A percentile compares a stretch with the other conserved stretches of the same genome.
Conservation (phyloP, 2,113 vertebrate genomes). For the Psilopsiagon aurifrons region DNA sequence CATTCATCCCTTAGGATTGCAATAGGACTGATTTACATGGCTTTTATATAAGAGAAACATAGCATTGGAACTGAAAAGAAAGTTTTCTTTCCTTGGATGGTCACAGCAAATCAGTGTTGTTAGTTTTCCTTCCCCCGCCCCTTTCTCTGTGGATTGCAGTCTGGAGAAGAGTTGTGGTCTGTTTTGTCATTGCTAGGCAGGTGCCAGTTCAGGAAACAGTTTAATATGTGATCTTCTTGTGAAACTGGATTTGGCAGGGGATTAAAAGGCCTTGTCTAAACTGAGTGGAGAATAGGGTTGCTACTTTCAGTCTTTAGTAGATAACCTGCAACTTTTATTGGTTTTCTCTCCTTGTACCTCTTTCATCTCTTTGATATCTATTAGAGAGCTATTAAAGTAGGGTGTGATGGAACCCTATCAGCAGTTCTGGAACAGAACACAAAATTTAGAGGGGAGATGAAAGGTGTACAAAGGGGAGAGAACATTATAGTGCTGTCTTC, state of each 20-base stretch:
- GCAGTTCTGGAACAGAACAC: neutral
- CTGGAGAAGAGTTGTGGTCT: neutral
- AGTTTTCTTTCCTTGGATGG: neutral
- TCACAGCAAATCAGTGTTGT: neutral
- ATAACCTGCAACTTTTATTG: rapidly evolving
- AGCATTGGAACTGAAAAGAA: neutral
- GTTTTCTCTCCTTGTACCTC: neutral
- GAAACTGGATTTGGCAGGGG: neutral
- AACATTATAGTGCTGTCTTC: neutral
- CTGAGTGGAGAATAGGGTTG: neutral
- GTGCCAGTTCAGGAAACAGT: neutral
- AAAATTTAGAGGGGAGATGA: neutral
- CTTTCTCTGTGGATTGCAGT: neutral
- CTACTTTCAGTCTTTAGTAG: neutral
- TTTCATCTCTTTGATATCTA: neutral
- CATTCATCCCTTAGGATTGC: neutral
- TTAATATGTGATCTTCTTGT: neutral
- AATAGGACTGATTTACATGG: neutral
- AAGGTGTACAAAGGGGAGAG: neutral
- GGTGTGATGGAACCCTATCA: neutral
- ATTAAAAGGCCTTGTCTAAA: neutral
- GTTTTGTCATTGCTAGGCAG: neutral
- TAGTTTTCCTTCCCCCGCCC: neutral
- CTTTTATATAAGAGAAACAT: neutral
- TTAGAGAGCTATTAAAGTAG: neutral